These are phyloP conservation scores for Torymus aiolomorphi DNA, from an alignment of 2,888 invertebrate species.

Conservation along the genomic window DNA sequence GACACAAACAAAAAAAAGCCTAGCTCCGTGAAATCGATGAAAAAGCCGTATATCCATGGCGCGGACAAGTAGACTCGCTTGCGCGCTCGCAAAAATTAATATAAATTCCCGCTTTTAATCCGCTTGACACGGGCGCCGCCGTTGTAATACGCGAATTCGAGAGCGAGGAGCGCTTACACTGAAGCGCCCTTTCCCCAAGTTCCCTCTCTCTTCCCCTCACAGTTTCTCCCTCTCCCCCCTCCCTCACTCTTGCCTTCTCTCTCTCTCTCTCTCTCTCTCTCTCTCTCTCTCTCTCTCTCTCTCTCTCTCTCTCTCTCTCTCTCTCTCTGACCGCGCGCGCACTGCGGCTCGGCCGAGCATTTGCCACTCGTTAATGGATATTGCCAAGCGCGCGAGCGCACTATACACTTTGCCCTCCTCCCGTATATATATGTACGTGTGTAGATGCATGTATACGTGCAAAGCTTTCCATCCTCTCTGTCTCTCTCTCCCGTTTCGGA, in stretches of 20 bases:
- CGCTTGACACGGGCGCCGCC: slow-evolving; percentile 25
- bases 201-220: background rate
- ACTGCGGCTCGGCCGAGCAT: slow-evolving; percentile 42
- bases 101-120: slow-evolving; percentile 56
- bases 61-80: background rate
- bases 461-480: slow-evolving; percentile 14
- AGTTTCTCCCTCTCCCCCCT: no score
- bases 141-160: slow-evolving; percentile 36
- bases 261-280: slow-evolving; percentile 29
- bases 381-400: slow-evolving; percentile 48
- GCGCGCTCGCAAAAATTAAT: slow-evolving; percentile 47
- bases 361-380: slow-evolving; percentile 59
- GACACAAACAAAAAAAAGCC: background rate
- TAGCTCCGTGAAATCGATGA: background rate
- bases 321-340: slow-evolving; percentile 19
- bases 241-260: background rate
- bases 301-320: background rate
- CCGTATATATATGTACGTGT: background rate
- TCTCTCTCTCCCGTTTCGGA: slow-evolving; percentile 38
- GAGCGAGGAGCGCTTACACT: slow-evolving; percentile 24
- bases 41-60: background rate
- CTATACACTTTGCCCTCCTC: slow-evolving; percentile 26
- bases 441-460: slow-evolving; percentile 5
- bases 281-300: background rate
- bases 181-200: slow-evolving; percentile 21